Conservation (phyloP, 2,113 vertebrate species). For the Monopterus albus region DNA sequence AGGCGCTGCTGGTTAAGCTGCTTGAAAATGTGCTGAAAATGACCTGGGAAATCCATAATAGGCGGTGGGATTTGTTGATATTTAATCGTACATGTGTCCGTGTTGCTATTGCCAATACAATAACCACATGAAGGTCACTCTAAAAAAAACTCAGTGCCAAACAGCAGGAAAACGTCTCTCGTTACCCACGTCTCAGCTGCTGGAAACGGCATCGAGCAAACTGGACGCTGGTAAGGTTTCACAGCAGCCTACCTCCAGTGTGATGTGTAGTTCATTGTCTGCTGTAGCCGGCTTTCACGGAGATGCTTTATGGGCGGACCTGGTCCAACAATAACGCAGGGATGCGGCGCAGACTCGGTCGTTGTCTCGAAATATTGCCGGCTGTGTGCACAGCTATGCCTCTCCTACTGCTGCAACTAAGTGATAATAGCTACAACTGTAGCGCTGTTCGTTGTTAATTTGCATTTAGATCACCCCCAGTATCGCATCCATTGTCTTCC, state of each 20-base stretch:
- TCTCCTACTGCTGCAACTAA: neutral
- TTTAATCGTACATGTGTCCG: neutral
- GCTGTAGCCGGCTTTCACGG: neutral
- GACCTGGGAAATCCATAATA: constrained; percentile 93
- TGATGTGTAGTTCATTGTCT: constrained; percentile 9
- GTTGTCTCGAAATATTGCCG: neutral
- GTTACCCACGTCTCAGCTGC: neutral
- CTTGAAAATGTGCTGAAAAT: constrained; percentile 93
- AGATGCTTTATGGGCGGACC: constrained; percentile 60
- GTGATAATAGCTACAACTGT: neutral
- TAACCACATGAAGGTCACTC: neutral
- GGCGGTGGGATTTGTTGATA: neutral
- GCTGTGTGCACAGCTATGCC: neutral
- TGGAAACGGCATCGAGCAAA: neutral
- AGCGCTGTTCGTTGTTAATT: neutral
- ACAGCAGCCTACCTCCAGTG: constrained; percentile 7
- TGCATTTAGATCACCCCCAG: neutral
- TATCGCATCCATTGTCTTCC: constrained; percentile 14
- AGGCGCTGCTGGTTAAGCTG: constrained; percentile 94
- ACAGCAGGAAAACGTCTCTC: neutral
- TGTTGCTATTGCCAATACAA: neutral
- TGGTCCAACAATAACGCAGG: constrained; percentile 14
- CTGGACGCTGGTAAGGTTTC: neutral
- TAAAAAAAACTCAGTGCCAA: neutral
- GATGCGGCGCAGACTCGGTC: constrained; percentile 34